Percentiles rank a stretch among this genome's conserved stretches.
phyloP scores from a whole-genome alignment of 64 coral and sea anemone species.

The Cladopsammia gracilis region DNA sequence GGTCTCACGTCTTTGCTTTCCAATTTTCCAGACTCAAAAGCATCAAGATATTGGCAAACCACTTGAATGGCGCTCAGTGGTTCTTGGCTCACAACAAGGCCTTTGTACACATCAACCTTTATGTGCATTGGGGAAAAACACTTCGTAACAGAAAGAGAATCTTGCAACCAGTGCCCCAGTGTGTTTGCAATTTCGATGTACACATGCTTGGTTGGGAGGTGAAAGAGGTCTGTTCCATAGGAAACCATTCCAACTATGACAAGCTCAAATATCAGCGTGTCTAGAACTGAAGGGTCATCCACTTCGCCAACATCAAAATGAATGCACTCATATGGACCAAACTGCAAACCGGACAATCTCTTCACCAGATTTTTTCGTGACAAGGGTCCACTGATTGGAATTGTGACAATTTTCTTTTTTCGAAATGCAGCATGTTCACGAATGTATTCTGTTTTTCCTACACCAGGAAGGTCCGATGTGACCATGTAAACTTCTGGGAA shows the following conservation, averaged over 20 bases:
- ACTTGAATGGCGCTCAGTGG: conserved; percentile 72
- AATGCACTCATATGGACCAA: conserved; percentile 66
- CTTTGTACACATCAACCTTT: conserved; percentile 52
- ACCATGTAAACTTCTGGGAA: conserved; percentile 80
- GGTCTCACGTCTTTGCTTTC: conserved; percentile 57
- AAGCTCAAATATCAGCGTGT: conserved; percentile 74
- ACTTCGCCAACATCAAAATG: conserved; percentile 90
- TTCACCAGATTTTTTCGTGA: conserved; percentile 61
- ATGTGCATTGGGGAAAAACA: conserved; percentile 65
- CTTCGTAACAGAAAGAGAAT: conserved; percentile 75
- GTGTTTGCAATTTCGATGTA: conserved; percentile 88
- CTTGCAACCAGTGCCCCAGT: conserved; percentile 43
- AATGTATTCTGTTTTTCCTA: conserved; percentile 90
- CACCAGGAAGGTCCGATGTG: conserved; percentile 87
- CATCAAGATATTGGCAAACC: conserved; percentile 86
- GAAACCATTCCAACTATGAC: conserved; percentile 73
- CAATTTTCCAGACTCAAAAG: conserved; percentile 51
- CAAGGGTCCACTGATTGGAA: conserved; percentile 93
- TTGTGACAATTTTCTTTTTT: conserved; percentile 54
- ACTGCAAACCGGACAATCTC: conserved; percentile 38
- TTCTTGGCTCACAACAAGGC: conserved; percentile 63
- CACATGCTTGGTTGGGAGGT: conserved; percentile 56
- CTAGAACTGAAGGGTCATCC: conserved; percentile 64
- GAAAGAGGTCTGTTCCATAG: conserved; percentile 56
- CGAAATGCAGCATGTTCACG: conserved; percentile 56